Base-by-base conservation (phyloP, 1,140 invertebrate species). In the Philaenus spumarius region DNA sequence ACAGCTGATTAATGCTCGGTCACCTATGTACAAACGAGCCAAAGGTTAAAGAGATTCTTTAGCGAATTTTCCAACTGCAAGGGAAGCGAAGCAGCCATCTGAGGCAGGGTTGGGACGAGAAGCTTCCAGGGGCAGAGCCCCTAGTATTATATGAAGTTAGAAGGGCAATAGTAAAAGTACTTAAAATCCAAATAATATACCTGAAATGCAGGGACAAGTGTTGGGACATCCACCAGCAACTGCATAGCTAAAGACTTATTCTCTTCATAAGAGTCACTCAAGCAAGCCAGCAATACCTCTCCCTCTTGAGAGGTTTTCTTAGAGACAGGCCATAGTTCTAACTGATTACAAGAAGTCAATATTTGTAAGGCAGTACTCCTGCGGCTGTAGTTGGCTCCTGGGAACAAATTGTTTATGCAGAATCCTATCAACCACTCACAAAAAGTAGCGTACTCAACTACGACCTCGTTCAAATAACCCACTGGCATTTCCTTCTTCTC, bases 241-340 rank as follows among this genome's bases (percentile, higher is more conserved):
- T 76, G 69, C 2, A 80, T 70, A 0, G 85, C 82, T 42, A 87
- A 71, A 1, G 75, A 70, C 71, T 93, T 92, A 66, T 90, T 93
- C 15, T 75, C 73, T 71, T 93, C 89, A 69, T 90, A 93, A 7
- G 85, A 85, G 66, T 92, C 89, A n/a, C 75, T 63, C 2, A 59
- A 63, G 61, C 55, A 76, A 56, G 48, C 40, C 14, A 71, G 43
- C 40, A 61, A 40, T 5, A 61, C 23, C 43, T 58, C 22, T 11
- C 19, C 45, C 5, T 58, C 26, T n/a, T 34, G 37, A n/a, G 53
- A 30, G 2, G 37, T 37, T 14, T 48, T 30, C 23, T 30, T 47
- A n/a, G 53, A 24, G 59, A 55, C 61, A 24, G 51, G 55, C 53
- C 43, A 64, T 40, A 48, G 52, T 50, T 22, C 53, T 30, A 54